Percentiles rank a stretch among this genome's conserved stretches.
phyloP scores from a whole-genome alignment of 1,140 invertebrate species.

The Caenorhabditis remanei region DNA sequence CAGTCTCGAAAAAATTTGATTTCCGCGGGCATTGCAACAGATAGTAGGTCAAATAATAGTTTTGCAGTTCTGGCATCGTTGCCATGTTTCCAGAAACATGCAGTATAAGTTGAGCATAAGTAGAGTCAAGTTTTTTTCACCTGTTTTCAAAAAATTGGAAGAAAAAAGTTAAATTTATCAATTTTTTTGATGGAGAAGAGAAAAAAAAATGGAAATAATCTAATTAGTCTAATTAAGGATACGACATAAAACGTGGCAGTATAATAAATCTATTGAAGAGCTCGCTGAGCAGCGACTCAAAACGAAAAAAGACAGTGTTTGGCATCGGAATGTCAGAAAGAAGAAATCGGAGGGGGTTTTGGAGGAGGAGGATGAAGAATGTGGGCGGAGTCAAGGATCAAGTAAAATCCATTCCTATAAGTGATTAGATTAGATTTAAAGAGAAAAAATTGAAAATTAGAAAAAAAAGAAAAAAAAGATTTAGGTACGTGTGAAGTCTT shows the following conservation, averaged over 20 bases:
- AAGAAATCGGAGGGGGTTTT: not conserved
- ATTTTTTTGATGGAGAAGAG: not conserved
- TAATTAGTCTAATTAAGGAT: not conserved
- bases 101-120: not conserved
- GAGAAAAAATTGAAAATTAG: not conserved
- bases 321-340: constrained; percentile 52
- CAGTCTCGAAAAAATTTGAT: not conserved
- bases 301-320: not conserved
- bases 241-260: not conserved
- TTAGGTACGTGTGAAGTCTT: not conserved
- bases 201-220: not conserved
- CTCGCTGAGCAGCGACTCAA: no score
- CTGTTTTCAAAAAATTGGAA: constrained; percentile 7
- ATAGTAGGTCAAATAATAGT: not conserved
- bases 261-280: not conserved
- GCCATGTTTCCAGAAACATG: not conserved
- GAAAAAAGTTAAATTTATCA: not conserved
- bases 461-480: not conserved
- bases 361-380: not conserved
- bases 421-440: not conserved
- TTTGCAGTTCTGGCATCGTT: constrained; percentile 12
- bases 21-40: not conserved
- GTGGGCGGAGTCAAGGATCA: not conserved
- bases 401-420: constrained; percentile 19
- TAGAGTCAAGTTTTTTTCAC: constrained; percentile 29